Evolutionary conservation across 2,888 invertebrate species (phyloP).

Genomic region (Nasonia oneida): DNA sequence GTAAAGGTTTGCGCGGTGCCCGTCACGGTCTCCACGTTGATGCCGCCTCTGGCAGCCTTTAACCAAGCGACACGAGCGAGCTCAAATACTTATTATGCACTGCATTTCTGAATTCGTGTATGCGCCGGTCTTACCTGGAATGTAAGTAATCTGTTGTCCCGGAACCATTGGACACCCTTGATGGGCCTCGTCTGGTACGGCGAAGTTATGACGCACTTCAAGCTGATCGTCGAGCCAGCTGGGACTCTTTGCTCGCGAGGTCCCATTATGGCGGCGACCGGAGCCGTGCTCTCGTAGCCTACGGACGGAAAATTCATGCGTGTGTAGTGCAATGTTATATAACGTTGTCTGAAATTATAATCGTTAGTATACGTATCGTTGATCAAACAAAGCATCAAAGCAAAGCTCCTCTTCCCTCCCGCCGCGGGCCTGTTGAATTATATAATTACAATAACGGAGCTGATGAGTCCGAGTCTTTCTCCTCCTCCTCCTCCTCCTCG

Average conservation of each 20-base stretch:
- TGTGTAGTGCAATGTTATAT: not conserved
- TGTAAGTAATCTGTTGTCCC: conserved; percentile 81
- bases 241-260: conserved; percentile 81
- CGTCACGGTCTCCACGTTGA: conserved; percentile 84
- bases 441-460: not conserved
- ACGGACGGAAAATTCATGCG: conserved; percentile 62
- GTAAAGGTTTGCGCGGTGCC: conserved; percentile 82
- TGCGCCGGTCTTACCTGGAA: conserved; percentile 78
- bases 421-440: conserved; percentile 56
- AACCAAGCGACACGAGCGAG: conserved; percentile 29
- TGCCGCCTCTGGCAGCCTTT: conserved; percentile 81
- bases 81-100: not conserved
- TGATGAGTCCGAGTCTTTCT: conserved; percentile 20
- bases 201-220: conserved; percentile 81
- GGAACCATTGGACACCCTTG: conserved; percentile 81
- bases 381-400: too few species aligned
- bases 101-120: too few species aligned
- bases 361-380: too few species aligned
- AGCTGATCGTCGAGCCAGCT: conserved; percentile 81
- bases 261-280: conserved; percentile 81
- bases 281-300: conserved; percentile 78
- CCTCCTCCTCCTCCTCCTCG: not conserved
- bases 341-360: too few species aligned
- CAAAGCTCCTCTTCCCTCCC: too few species aligned
- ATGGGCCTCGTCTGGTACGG: conserved; percentile 77